Base-by-base conservation (phyloP, 2,888 invertebrate species). In the Pterostichus niger region DNA sequence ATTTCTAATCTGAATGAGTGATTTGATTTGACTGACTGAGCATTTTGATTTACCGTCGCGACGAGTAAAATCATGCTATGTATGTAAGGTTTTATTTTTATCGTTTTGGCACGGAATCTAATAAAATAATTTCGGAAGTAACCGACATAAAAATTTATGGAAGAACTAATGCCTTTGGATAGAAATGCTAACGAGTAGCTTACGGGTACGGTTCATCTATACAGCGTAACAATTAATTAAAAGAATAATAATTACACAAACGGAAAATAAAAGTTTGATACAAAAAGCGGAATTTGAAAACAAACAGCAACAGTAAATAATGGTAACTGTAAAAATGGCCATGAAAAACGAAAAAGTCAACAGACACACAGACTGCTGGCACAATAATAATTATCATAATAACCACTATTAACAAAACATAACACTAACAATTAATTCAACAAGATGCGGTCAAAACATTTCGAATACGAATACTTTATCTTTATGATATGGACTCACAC, bases 311-410 rank as follows among this genome's bases (percentile, higher is more conserved):
- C 80, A 82, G 75, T 82, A 82, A 75, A 82, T 75, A 82, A 82
- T 82, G 82, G 82, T 82, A 82, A 82, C 82, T 82, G 82, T 82
- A 82, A 75, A 71, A 82, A 82, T 82, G 82, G 82, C 82, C 82
- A 75, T 82, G 61, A 33, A 68, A 71, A 75, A 82, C 82, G 68
- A 82, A 82, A 54, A 73, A 81, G 73, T 49, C 77, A 77, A 77
- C 77, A 77, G 56, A 77, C 68, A 64, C 13, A 46, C 44, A 52
- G 54, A 52, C 75, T 75, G 75, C 54, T 75, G 75, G 75, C 75
- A 75, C 54, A 75, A 52, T 71, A 71, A 71, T 44, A 24, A 71
- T 17, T 71, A 24, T n/a, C 7, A 77, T 75, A 52, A 79, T 79
- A 64, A 79, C 68, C 71, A 82, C 61, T 75, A 82, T 82, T 40